A percentile compares a stretch with the other conserved stretches of the same genome.
Conservation (phyloP, 2,888 invertebrate species). For the Drosophila formosana region DNA sequence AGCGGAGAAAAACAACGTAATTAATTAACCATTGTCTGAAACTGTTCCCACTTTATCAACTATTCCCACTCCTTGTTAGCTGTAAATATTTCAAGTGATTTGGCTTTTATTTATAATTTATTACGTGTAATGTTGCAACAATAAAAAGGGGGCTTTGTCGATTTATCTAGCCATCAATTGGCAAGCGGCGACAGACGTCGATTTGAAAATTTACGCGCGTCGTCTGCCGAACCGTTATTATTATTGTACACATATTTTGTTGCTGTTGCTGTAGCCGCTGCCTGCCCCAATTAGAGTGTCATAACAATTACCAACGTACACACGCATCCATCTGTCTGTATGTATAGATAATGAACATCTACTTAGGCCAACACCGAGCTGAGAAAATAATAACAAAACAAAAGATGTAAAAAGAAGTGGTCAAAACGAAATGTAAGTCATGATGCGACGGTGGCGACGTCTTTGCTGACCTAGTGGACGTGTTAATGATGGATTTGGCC, state of each 20-base stretch:
- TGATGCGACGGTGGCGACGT: slow-evolving; percentile 46
- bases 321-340: slow-evolving; percentile 21
- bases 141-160: slow-evolving; percentile 31
- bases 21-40: neutral
- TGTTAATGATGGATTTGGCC: slow-evolving; percentile 78
- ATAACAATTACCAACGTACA: slow-evolving; percentile 65
- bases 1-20: neutral
- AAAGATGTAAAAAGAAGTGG: slow-evolving; percentile 29
- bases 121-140: slow-evolving; percentile 27
- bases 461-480: slow-evolving; percentile 71
- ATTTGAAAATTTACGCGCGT: slow-evolving; percentile 67
- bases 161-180: slow-evolving; percentile 49
- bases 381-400: slow-evolving; percentile 38
- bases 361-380: slow-evolving; percentile 50
- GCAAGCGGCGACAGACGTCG: slow-evolving; percentile 43
- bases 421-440: slow-evolving; percentile 61
- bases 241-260: slow-evolving; percentile 15
- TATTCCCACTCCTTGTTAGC: neutral
- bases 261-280: slow-evolving; percentile 30
- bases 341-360: slow-evolving; percentile 53
- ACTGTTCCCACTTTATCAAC: neutral
- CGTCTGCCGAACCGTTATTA: slow-evolving; percentile 42
- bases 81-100: neutral
- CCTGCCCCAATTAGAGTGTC: slow-evolving; percentile 74
- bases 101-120: neutral